phyloP scores from a whole-genome alignment of 1,140 invertebrate species.

The Zeugodacus cucurbitae region DNA sequence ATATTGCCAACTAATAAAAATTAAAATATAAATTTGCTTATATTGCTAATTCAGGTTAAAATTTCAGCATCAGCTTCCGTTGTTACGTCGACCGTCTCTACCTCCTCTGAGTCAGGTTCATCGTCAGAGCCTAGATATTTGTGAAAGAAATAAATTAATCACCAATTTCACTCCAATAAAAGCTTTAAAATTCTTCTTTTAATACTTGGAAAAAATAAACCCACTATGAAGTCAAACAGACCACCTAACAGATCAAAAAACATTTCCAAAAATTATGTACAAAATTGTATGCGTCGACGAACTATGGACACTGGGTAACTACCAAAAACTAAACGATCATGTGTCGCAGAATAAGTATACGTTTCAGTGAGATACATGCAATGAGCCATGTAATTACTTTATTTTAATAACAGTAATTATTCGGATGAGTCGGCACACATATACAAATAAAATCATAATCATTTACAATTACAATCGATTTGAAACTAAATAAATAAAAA shows the following conservation, averaged over 20 bases:
- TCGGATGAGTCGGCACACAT: neutral
- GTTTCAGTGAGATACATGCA: constrained; percentile 45
- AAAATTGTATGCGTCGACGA: neutral
- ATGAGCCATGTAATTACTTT: constrained; percentile 55
- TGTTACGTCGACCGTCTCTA: constrained; percentile 52
- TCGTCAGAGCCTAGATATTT: constrained; percentile 52
- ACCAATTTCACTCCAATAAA: neutral
- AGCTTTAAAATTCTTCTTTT: neutral
- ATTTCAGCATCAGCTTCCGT: neutral
- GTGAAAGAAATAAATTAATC: neutral
- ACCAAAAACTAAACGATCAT: neutral
- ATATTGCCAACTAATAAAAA: neutral
- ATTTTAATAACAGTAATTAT: neutral
- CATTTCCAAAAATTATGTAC: constrained; percentile 48
- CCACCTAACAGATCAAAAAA: constrained; percentile 59
- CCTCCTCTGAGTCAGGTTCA: constrained; percentile 60
- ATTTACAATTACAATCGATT: neutral
- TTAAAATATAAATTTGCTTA: neutral
- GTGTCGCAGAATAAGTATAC: constrained; percentile 38
- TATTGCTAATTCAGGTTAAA: neutral
- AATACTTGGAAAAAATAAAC: constrained; percentile 57
- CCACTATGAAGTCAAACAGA: constrained; percentile 55
- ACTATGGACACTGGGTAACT: neutral
- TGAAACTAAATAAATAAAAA: neutral
- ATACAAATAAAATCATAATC: neutral